Conservation (phyloP, 2,113 vertebrate genomes). For the Chiloscyllium plagiosum region DNA sequence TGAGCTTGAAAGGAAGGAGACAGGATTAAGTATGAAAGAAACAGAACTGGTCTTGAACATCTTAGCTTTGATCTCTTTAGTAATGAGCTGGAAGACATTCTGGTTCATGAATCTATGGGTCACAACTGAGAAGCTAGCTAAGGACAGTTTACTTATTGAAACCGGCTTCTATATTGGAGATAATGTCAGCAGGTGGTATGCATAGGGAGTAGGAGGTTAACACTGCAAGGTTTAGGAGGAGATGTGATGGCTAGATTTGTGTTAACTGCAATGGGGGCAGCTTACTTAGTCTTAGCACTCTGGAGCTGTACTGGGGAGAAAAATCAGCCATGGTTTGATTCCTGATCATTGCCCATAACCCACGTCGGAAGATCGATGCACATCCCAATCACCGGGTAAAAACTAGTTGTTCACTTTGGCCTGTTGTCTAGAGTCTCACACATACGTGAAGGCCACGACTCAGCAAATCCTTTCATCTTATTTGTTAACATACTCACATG, state of each 20-base stretch:
- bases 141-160: neutral
- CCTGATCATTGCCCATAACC: neutral
- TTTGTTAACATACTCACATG: neutral
- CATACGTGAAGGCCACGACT: neutral
- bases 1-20: neutral
- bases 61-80: neutral
- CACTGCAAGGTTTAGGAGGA: neutral
- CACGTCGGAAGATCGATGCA: neutral
- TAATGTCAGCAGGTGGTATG: neutral
- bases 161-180: neutral
- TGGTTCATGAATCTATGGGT: neutral
- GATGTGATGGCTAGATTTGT: neutral
- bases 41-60: neutral
- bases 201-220: neutral
- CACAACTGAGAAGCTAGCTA: neutral
- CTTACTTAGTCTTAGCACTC: neutral
- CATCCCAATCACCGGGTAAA: neutral
- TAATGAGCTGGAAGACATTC: neutral
- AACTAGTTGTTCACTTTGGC: neutral
- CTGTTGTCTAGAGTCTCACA: neutral
- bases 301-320: neutral
- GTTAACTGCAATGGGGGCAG: neutral
- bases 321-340: neutral
- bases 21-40: neutral
- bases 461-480: too few species aligned